Evolutionary conservation across 2,797 vertebrate species (phyloP), one percentile per base, ranked within the genome.

Genomic region (Enteromius paludinosus): DNA sequence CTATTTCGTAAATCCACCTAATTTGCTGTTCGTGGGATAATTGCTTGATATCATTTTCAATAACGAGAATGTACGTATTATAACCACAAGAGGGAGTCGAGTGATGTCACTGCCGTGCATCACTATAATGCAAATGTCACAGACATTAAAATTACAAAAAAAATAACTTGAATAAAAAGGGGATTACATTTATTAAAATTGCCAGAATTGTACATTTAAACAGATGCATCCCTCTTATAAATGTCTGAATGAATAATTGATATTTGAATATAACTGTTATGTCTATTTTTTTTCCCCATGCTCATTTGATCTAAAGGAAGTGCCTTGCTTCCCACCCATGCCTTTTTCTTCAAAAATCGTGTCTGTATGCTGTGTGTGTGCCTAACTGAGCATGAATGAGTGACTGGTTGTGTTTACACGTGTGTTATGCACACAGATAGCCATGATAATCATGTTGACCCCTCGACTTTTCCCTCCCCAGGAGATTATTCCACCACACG

Each of bases 21-120:
- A 49, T 56, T 78, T 47, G 56, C 61, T 62, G 18, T 45, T 43
- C 70, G 30, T 66, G 52, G 8, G 30, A 28, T 28, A 65, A 65
- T 3, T 41, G 45, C 12, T 25, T 66, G 9, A 79, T 59, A 73
- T n/a, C 1, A 64, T 81, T n/a, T 49, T 11, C n/a, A 74, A 72
- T 62, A 6, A 30, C 38, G n/a, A 28, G 70, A 70, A 81, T 69
- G 73, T 85, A 73, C 59, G 1, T 14, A 15, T 64, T 82, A 52
- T 81, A 52, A 66, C 87, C 89, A 90, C 87, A 86, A 89, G 89
- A 88, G 87, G 87, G 89, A 81, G 83, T 82, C 81, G 41, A 84
- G 70, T 66, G 23, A 69, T 77, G 61, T 72, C 43, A 47, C 52
- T 47, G 66, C 61, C 71, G 69, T 28, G 28, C 84, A 83, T 85